These are phyloP conservation scores for Corvus cornix DNA, from an alignment of 2,113 vertebrate species.

Conservation along the genomic window DNA sequence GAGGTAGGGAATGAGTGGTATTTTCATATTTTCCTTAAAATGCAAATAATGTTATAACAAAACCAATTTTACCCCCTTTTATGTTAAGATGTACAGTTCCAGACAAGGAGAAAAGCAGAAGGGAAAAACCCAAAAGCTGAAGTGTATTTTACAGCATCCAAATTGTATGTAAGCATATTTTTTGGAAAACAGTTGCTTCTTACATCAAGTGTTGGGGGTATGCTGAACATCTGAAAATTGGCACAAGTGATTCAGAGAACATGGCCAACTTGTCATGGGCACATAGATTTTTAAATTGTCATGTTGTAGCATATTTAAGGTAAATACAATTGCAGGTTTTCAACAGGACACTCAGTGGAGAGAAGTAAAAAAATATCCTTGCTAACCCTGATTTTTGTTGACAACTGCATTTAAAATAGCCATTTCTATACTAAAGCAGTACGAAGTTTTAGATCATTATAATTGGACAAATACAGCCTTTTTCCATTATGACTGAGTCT, in stretches of 20 bases:
- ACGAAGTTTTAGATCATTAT: not conserved
- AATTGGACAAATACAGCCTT: not conserved
- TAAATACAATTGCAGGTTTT: not conserved
- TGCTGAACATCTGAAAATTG: not conserved
- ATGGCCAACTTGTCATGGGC: not conserved
- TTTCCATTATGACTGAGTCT: not conserved
- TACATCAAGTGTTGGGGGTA: not conserved
- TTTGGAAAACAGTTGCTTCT: not conserved
- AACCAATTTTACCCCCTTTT: accelerated
- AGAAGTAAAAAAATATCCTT: not conserved
- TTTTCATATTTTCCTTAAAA: not conserved
- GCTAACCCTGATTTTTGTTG: not conserved
- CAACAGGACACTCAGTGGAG: not conserved
- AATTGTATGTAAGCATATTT: not conserved
- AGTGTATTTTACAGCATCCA: not conserved
- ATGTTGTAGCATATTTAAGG: not conserved
- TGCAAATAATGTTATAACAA: not conserved
- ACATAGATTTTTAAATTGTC: not conserved
- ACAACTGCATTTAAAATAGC: not conserved
- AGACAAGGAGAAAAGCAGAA: not conserved
- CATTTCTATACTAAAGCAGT: not conserved
- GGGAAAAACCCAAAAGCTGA: not conserved
- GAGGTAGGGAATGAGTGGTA: not conserved
- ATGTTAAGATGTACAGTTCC: not conserved
- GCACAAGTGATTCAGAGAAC: not conserved